Evolutionary conservation across 2,888 invertebrate genomes (phyloP), one percentile per base, ranked within the genome.

Genomic region (Hofmannophila pseudospretella): DNA sequence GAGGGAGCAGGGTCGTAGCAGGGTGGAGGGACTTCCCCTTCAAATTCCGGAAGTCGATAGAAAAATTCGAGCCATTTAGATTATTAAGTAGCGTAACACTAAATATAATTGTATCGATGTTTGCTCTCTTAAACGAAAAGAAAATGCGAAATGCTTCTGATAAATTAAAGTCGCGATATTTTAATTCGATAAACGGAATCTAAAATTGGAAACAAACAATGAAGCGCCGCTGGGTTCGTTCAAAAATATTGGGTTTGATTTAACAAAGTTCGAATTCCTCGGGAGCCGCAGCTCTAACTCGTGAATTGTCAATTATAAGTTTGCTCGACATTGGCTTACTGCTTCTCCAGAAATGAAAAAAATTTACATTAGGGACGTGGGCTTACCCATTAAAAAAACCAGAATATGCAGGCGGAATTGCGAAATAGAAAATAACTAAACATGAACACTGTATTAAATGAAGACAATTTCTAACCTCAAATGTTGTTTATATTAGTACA

Each of bases 281-380:
- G 39, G 10, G 32, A 42, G 38, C 44, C 47, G 10, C 49, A 45
- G 39, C 43, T 53, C 47, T 42, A 54, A 57, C 56, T 58, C 53
- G 42, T 51, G 66, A 63, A 66, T 69, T 67, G 61, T 50, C 62
- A 69, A 67, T 68, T 60, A 60, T 34, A 62, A 67, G 45, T 68
- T 66, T 41, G 43, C 41, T 45, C 51, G 42, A 41, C 44, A 47
- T 58, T 63, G 48, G 39, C 50, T 36, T 16, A 23, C 2, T 22
- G 5, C 3, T 22, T 22, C 7, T 22, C 7, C 3, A 16, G 3
- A 16, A 25, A 23, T 23, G 8, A 23, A 23, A 8, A 3, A 23
- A 23, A n/a, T n/a, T n/a, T n/a, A n/a, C n/a, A n/a, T n/a, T n/a
- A n/a, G n/a, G n/a, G n/a, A n/a, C n/a, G n/a, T n/a, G n/a, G n/a